Evolutionary conservation across 2,797 vertebrate genomes (phyloP), one percentile per base, ranked within the genome.

Genomic region (Cetoscarus ocellatus): DNA sequence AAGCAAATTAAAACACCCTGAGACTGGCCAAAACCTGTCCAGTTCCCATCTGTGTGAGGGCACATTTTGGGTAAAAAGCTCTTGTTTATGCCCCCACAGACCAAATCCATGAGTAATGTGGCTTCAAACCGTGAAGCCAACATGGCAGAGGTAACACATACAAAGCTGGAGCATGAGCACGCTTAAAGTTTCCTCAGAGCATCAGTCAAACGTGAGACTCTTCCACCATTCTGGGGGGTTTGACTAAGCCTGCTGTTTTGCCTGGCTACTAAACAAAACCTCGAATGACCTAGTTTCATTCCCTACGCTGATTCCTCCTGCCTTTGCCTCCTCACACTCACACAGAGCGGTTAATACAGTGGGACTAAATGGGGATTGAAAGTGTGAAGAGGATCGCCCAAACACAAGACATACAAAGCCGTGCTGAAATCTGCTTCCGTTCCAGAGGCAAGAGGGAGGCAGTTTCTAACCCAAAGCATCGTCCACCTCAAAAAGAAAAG

Each of bases 201-300:
- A 73, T 81, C 76, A 68, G 73, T 84, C 70, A 80, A 81, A 79
- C 0, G 34, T 44, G 62, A 66, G 52, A 71, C 68, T 76, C 79
- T 77, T 79, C 72, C 78, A 80, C 71, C 67, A 19, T 85, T 79
- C 61, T 50, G 66, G 67, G 75, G 82, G 71, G 75, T 73, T 60
- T 52, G 70, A 79, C 68, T 84, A 66, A 76, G 79, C 73, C 74
- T 85, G 85, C 83, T 90, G 83, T 88, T 91, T 86, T 86, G 85
- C 88, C 86, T 91, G 88, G 88, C 87, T 76, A 79, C 85, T 79
- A 80, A 91, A 87, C 83, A 90, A 91, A 92, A 91, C 90, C 88
- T 92, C 72, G 36, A 84, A 90, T 92, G 91, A 92, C 91, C 91
- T 92, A 92, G 88, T 93, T 92, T 91, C 82, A 76, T 85, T 86